Conservation (phyloP, 2,888 invertebrate genomes). For the Morinoia aosen region DNA sequence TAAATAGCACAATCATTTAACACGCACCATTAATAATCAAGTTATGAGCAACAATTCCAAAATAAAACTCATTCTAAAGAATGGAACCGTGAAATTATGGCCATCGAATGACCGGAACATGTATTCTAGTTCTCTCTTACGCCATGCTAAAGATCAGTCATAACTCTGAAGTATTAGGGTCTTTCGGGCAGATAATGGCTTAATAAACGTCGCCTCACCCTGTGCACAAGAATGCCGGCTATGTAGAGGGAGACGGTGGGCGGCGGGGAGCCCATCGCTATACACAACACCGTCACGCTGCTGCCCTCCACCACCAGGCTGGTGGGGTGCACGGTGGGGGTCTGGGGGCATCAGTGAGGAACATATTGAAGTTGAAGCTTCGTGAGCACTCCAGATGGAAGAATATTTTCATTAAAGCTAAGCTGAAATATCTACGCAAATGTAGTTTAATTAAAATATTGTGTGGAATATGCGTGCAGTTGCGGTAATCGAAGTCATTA, state of each 20-base stretch:
- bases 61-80: neutral
- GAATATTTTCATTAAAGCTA: too few species aligned
- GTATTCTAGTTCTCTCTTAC: neutral
- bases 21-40: too few species aligned
- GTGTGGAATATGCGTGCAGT: neutral
- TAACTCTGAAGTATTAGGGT: neutral
- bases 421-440: neutral
- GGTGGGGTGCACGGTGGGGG: slow-evolving; percentile 86
- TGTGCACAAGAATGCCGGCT: slow-evolving; percentile 81
- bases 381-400: too few species aligned
- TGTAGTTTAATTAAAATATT: neutral
- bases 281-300: slow-evolving; percentile 87
- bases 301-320: slow-evolving; percentile 87
- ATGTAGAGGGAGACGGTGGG: slow-evolving; percentile 88
- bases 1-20: too few species aligned
- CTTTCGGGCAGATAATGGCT: neutral
- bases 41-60: neutral
- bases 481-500: neutral
- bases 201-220: slow-evolving; percentile 57
- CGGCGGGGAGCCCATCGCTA: slow-evolving; percentile 87
- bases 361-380: too few species aligned
- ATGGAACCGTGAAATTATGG: neutral
- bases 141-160: neutral
- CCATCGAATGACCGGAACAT: neutral
- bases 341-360: slow-evolving; percentile 74